These are phyloP conservation scores for Callitettix versicolor DNA, from an alignment of 1,140 invertebrate species.

Conservation along the genomic window DNA sequence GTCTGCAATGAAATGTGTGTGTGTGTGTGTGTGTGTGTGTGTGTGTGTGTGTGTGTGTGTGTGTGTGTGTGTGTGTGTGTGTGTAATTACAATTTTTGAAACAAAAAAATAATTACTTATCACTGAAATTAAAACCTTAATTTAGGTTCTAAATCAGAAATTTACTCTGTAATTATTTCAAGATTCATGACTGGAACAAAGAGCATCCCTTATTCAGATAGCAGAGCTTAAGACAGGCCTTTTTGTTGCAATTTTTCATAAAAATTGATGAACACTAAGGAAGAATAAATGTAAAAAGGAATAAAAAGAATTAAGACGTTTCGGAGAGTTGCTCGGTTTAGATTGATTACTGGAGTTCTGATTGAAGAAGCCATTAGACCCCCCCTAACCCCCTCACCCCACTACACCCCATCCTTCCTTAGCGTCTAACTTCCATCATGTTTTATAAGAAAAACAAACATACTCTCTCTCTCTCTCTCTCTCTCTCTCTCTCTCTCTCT, in stretches of 20 bases:
- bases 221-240: too few relatives aligned
- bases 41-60: too few relatives aligned
- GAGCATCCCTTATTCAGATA: too few relatives aligned
- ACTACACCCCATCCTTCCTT: background rate
- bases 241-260: background rate
- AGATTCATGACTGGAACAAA: too few relatives aligned
- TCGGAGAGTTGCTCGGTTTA: background rate
- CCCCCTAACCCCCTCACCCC: background rate
- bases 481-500: background rate
- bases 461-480: background rate
- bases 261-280: conserved; percentile 1
- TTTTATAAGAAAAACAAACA: conserved; percentile 1
- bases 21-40: too few relatives aligned
- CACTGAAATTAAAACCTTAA: too few relatives aligned
- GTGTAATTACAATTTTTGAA: too few relatives aligned
- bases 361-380: conserved; percentile 3
- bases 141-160: too few relatives aligned
- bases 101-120: too few relatives aligned
- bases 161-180: too few relatives aligned
- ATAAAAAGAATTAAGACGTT: conserved; percentile 8
- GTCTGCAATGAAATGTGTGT: too few relatives aligned
- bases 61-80: too few relatives aligned
- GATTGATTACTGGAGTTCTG: background rate
- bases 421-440: background rate
- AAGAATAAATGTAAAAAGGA: background rate